Evolutionary conservation across 2,797 vertebrate genomes (phyloP).

Genomic region (Acomys russatus): DNA sequence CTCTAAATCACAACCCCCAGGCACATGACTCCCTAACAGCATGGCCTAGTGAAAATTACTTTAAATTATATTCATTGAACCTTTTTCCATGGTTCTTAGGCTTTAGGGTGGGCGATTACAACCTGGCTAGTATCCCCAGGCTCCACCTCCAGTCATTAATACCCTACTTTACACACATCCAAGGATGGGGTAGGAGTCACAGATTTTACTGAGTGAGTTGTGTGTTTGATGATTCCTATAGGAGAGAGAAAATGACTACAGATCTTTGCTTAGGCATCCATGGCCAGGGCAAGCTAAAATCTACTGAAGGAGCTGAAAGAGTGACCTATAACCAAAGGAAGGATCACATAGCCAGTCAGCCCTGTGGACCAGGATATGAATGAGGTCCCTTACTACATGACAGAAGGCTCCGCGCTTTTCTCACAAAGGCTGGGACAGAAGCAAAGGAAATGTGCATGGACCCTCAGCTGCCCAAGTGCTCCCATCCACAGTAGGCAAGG

Average conservation of each 20-base stretch:
- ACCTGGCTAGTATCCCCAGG: background rate
- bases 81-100: conserved; percentile 3
- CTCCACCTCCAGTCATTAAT: background rate
- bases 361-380: background rate
- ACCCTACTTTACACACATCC: background rate
- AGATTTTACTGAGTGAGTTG: background rate
- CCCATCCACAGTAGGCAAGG: background rate
- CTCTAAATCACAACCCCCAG: background rate
- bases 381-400: background rate
- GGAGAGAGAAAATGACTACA: background rate
- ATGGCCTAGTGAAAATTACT: background rate
- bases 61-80: background rate
- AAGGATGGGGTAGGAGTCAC: background rate
- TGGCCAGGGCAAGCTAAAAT: background rate
- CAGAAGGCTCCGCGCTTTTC: background rate
- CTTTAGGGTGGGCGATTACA: background rate
- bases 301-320: background rate
- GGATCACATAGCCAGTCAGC: background rate
- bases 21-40: background rate
- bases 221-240: background rate
- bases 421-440: background rate
- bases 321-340: background rate
- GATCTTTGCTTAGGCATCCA: background rate
- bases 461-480: background rate
- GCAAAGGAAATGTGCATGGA: background rate